phyloP scores from a whole-genome alignment of 2,113 vertebrate genomes.

The Serinus canaria region DNA sequence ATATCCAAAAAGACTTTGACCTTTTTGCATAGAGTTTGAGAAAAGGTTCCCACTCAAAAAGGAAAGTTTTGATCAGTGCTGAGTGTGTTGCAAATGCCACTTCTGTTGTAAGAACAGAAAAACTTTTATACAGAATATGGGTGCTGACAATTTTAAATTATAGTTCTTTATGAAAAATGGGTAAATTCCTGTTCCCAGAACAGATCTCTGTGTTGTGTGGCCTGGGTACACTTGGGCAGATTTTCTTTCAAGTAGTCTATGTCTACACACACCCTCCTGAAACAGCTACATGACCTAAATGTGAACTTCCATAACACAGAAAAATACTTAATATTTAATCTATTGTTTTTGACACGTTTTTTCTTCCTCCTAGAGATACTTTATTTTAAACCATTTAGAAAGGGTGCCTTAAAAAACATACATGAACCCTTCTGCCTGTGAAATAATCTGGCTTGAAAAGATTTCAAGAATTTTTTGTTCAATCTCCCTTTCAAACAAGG shows the following conservation, averaged over 20 bases:
- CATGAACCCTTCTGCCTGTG: neutral
- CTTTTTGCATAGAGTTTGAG: neutral
- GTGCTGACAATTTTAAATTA: neutral
- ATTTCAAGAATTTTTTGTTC: neutral
- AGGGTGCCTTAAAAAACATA: neutral
- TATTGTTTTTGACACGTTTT: neutral
- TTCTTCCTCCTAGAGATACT: neutral
- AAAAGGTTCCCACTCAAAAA: neutral
- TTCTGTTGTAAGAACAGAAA: neutral
- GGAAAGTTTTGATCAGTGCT: neutral
- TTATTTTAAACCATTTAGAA: neutral
- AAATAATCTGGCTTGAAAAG: neutral
- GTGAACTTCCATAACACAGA: neutral
- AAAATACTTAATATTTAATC: neutral
- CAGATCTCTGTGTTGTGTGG: neutral
- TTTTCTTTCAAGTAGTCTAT: neutral
- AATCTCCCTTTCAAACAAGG: neutral
- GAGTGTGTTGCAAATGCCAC: neutral
- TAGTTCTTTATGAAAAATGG: neutral
- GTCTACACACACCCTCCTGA: neutral
- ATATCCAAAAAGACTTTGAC: neutral
- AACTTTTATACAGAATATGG: too few relatives aligned
- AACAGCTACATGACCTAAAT: neutral
- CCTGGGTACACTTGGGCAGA: neutral
- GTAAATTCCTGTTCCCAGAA: neutral